Conservation (phyloP, 2,797 vertebrate species). For the Channallabes apus region DNA sequence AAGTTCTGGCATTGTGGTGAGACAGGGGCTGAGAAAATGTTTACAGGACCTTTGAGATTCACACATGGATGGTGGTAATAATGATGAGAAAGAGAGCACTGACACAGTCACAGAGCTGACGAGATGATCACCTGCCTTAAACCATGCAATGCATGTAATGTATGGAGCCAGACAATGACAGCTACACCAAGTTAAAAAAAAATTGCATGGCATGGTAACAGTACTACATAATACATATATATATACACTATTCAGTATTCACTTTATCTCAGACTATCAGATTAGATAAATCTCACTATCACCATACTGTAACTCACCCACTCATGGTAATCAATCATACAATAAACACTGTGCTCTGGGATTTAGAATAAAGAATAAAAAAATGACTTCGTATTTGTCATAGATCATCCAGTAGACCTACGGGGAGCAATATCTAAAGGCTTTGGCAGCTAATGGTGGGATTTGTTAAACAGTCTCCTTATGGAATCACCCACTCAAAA, state of each 20-base stretch:
- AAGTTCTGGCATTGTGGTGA: constrained; percentile 63
- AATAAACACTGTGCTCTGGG: constrained; percentile 35
- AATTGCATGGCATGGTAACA: neutral
- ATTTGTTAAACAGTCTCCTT: constrained; percentile 47
- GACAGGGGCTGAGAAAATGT: constrained; percentile 74
- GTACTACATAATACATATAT: constrained; percentile 1
- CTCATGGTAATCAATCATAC: constrained; percentile 24
- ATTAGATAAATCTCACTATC: neutral
- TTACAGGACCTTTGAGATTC: constrained; percentile 75
- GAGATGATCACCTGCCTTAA: constrained; percentile 60
- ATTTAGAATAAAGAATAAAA: constrained; percentile 29
- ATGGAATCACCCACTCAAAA: constrained; percentile 36
- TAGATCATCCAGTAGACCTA: constrained; percentile 33
- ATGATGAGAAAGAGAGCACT: constrained; percentile 66
- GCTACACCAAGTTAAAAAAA: neutral
- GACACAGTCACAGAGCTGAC: constrained; percentile 54
- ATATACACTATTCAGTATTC: neutral
- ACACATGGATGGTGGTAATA: constrained; percentile 71
- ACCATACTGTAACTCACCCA: neutral
- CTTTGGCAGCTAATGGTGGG: constrained; percentile 38
- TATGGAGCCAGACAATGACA: constrained; percentile 4
- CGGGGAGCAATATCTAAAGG: constrained; percentile 39
- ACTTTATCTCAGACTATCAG: neutral
- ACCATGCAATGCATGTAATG: neutral
- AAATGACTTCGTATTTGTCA: constrained; percentile 30